Evolutionary conservation across 1,140 invertebrate genomes (phyloP), one percentile per base, ranked within the genome.

Genomic region (Drosophila yakuba): DNA sequence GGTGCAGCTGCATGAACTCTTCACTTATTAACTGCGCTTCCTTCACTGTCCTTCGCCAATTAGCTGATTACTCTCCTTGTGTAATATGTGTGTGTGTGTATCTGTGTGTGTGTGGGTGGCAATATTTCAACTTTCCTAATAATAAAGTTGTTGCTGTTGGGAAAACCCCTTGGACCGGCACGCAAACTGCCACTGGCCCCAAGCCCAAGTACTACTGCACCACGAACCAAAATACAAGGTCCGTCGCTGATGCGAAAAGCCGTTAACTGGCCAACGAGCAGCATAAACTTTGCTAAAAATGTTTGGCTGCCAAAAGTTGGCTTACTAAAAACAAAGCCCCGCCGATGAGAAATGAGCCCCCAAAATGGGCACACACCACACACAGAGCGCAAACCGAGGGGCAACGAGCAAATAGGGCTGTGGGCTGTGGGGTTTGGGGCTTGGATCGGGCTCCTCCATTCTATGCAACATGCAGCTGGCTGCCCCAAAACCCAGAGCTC

Each of bases 241-340:
- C 47, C 66, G 57, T 44, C 61, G 82, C 56, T 78, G 64, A 76
- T 85, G 74, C 63, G 78, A 86, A 85, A 82, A 82, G 75, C 79
- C 78, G 62, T 86, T 86, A 86, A 82, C 78, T 79, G 74, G 60
- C 82, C 83, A 77, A 86, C 74, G 57, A 78, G 78, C 63, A 62
- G 59, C 62, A 67, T 63, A 77, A 85, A 85, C 56, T 85, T 77
- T 77, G 74, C 74, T 69, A 77, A 77, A 77, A 77, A 77, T 77
- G 74, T 78, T 86, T 86, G 74, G 50, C 78, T 81, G 72, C 54
- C 58, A 54, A 80, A 84, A 84, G 76, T 84, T 84, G 75, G 44
- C 23, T 56, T 51, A 47, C 68, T 66, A 74, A 86, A 85, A 85
- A 82, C 78, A 88, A 86, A 85, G 68, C 63, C 41, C 57, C 79